phyloP scores from a whole-genome alignment of 2,797 vertebrate species.

The Eulemur mongoz region DNA sequence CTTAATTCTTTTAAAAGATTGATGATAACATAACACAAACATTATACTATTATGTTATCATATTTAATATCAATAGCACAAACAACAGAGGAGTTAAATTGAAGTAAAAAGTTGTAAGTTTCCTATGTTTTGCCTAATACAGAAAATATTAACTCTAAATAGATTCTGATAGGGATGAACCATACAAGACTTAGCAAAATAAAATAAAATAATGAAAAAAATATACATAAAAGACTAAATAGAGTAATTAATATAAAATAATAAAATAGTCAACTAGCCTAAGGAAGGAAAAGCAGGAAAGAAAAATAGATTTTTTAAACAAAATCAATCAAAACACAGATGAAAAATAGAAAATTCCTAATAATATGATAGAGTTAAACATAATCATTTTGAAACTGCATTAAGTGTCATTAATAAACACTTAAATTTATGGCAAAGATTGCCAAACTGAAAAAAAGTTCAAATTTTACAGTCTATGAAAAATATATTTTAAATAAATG shows the following conservation, averaged over 20 bases:
- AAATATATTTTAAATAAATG: not conserved
- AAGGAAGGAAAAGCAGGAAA: not conserved
- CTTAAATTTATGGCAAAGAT: not conserved
- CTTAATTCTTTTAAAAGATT: not conserved
- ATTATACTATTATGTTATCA: not conserved
- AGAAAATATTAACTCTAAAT: not conserved
- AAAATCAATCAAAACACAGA: not conserved
- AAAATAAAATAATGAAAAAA: not conserved
- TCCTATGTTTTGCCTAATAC: not conserved
- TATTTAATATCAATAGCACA: not conserved
- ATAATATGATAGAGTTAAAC: not conserved
- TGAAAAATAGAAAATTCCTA: not conserved
- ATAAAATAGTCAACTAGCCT: not conserved
- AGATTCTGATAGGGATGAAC: not conserved
- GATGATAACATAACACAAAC: not conserved
- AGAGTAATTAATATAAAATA: not conserved
- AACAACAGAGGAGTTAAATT: not conserved
- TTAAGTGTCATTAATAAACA: not conserved
- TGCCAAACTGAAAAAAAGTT: not conserved
- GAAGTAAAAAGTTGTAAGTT: not conserved
- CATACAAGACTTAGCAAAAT: not conserved
- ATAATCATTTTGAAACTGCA: not conserved
- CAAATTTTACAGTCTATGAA: not conserved
- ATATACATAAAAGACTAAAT: not conserved
- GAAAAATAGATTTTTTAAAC: not conserved